Evolutionary conservation across 2,797 vertebrate genomes (phyloP).

Genomic region (Enteromius argenteus): DNA sequence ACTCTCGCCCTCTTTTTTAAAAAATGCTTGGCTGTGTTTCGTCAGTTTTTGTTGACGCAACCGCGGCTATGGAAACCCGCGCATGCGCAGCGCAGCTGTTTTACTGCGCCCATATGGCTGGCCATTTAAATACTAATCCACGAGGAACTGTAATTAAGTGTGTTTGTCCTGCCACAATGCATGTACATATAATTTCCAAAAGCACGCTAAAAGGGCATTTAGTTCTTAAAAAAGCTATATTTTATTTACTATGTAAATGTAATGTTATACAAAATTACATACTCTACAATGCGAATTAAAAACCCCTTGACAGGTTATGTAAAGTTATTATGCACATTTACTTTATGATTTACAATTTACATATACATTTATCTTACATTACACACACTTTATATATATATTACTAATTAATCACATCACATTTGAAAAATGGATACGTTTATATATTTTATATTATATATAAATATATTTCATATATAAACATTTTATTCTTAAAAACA

Average conservation of each 20-base stretch:
- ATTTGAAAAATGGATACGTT: too few relatives aligned
- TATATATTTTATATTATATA: too few relatives aligned
- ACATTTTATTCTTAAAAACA: too few relatives aligned
- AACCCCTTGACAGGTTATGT: not conserved
- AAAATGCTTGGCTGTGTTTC: conserved; percentile 47
- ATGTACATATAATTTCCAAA: not conserved
- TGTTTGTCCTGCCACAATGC: not conserved
- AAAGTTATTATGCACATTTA: not conserved
- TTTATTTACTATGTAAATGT: not conserved
- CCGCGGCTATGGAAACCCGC: conserved; percentile 19
- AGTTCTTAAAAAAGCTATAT: too few relatives aligned
- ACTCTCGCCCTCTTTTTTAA: conserved; percentile 26
- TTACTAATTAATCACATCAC: too few relatives aligned
- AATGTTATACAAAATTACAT: not conserved
- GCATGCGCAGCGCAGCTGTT: conserved; percentile 2
- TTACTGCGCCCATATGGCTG: conserved; percentile 13
- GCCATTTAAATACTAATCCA: conserved; percentile 30
- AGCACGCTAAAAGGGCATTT: not conserved
- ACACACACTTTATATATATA: too few relatives aligned
- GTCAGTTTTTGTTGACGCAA: conserved; percentile 33
- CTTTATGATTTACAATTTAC: not conserved
- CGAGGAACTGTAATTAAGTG: not conserved
- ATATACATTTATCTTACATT: too few relatives aligned
- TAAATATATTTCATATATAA: too few relatives aligned
- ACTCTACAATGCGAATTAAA: not conserved